phyloP scores from a whole-genome alignment of 2,888 invertebrate species.

The Lycia hirtaria region DNA sequence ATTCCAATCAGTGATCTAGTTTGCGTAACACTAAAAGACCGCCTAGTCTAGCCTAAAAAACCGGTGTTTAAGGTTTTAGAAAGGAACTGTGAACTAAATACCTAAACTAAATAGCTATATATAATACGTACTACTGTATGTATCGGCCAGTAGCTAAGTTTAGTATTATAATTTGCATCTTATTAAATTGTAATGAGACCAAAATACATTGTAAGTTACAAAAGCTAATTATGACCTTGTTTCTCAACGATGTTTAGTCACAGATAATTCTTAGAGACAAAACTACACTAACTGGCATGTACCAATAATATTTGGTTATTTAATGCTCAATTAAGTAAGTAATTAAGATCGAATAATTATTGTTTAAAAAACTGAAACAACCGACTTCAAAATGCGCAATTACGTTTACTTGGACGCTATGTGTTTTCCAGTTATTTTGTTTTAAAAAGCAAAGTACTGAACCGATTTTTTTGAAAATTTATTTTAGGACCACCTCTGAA shows the following conservation, averaged over 20 bases:
- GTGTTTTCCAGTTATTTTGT: too few relatives aligned
- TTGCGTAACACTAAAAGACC: neutral
- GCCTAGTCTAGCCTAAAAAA: too few relatives aligned
- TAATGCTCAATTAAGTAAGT: too few relatives aligned
- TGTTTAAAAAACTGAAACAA: too few relatives aligned
- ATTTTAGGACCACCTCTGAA: too few relatives aligned
- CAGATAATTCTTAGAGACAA: neutral
- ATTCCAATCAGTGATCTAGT: neutral
- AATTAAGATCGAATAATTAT: too few relatives aligned
- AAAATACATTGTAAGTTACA: conserved; percentile 11
- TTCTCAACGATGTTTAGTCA: neutral
- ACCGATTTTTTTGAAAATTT: too few relatives aligned
- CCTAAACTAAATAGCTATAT: neutral
- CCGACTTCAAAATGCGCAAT: too few relatives aligned
- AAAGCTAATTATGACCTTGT: neutral
- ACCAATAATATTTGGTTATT: too few relatives aligned
- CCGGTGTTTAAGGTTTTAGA: conserved; percentile 8
- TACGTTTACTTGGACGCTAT: too few relatives aligned
- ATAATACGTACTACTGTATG: neutral
- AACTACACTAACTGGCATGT: neutral
- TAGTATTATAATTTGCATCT: conserved; percentile 1
- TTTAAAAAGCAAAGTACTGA: too few relatives aligned
- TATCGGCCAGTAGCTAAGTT: neutral
- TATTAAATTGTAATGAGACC: conserved; percentile 7
- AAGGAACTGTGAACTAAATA: conserved; percentile 2